These are phyloP conservation scores for Cynoglossus semilaevis DNA, from an alignment of 2,113 vertebrate species.

Conservation along the genomic window DNA sequence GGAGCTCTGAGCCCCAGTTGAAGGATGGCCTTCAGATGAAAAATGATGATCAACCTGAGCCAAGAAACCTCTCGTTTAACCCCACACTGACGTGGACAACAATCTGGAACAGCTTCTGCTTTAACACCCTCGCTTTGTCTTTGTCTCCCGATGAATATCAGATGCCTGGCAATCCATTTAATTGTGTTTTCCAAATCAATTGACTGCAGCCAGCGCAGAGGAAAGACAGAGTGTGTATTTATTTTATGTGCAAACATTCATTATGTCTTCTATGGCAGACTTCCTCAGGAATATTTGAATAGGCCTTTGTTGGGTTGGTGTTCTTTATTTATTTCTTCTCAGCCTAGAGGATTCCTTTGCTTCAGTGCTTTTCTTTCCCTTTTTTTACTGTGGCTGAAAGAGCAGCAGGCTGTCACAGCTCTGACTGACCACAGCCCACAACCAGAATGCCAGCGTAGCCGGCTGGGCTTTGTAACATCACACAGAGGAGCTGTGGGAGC, in stretches of 20 bases:
- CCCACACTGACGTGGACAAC: conserved; percentile 41
- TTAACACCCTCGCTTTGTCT: conserved; percentile 33
- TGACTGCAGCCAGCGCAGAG: conserved; percentile 18
- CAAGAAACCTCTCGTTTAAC: conserved; percentile 64
- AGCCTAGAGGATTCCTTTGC: conserved; percentile 26
- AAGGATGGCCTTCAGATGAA: conserved; percentile 60
- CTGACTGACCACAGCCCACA: conserved; percentile 62
- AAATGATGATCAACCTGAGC: conserved; percentile 56
- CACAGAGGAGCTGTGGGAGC: conserved; percentile 58
- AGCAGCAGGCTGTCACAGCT: conserved; percentile 67
- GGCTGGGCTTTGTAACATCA: conserved; percentile 54
- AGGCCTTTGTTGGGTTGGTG: conserved; percentile 18
- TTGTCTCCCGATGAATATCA: conserved; percentile 49
- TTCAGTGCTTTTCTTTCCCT: conserved; percentile 28
- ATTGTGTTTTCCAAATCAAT: conserved; percentile 38
- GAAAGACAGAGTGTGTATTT: conserved; percentile 20
- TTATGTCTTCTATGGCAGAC: conserved; percentile 13
- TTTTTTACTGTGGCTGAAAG: conserved; percentile 49
- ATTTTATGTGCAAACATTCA: conserved; percentile 7
- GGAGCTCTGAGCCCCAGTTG: conserved; percentile 22
- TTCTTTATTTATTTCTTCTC: conserved; percentile 30
- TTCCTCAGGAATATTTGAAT: conserved; percentile 27
- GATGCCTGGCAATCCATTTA: conserved; percentile 21
- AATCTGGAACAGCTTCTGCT: conserved; percentile 43
- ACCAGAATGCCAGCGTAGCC: conserved; percentile 50